A percentile compares a stretch with the other conserved stretches of the same genome.
phyloP scores from a whole-genome alignment of 2,888 invertebrate species.

The Callosobruchus maculatus region DNA sequence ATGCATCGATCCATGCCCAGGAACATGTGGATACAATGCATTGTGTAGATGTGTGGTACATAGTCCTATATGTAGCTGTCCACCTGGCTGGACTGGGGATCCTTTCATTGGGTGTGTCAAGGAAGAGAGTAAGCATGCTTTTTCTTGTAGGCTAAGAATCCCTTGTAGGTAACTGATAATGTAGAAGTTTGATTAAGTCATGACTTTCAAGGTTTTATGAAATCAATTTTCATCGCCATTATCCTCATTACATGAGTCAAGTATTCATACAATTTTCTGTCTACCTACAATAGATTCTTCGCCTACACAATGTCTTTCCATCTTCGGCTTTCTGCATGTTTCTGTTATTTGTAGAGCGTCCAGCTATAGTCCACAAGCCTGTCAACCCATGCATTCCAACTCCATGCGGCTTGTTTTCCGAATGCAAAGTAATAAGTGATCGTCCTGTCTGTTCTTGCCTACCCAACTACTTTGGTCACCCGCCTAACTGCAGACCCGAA shows the following conservation, averaged over 20 bases:
- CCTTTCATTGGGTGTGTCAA: conserved; percentile 69
- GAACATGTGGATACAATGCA: conserved; percentile 73
- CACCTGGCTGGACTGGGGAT: conserved; percentile 67
- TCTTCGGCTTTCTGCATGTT: conserved; percentile 16
- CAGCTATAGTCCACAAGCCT: conserved; percentile 29
- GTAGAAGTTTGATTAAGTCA: too few species aligned
- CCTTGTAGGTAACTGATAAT: not conserved
- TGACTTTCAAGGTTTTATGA: not conserved
- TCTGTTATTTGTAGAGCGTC: conserved; percentile 36
- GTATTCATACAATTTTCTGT: not conserved
- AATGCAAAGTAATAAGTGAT: conserved; percentile 64
- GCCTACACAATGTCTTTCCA: conserved; percentile 3
- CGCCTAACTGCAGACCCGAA: conserved; percentile 75
- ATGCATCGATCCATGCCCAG: conserved; percentile 74
- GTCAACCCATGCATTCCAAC: conserved; percentile 64
- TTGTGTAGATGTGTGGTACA: conserved; percentile 76
- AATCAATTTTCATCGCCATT: too few species aligned
- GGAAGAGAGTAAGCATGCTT: conserved; percentile 59
- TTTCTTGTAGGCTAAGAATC: not conserved
- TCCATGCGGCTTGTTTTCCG: conserved; percentile 75
- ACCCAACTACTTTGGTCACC: conserved; percentile 70
- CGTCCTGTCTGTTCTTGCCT: conserved; percentile 73
- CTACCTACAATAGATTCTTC: not conserved
- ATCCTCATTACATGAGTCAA: too few species aligned
- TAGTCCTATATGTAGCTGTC: conserved; percentile 75